phyloP scores from a whole-genome alignment of 2,888 invertebrate genomes.

The Lochmaea crataegi region DNA sequence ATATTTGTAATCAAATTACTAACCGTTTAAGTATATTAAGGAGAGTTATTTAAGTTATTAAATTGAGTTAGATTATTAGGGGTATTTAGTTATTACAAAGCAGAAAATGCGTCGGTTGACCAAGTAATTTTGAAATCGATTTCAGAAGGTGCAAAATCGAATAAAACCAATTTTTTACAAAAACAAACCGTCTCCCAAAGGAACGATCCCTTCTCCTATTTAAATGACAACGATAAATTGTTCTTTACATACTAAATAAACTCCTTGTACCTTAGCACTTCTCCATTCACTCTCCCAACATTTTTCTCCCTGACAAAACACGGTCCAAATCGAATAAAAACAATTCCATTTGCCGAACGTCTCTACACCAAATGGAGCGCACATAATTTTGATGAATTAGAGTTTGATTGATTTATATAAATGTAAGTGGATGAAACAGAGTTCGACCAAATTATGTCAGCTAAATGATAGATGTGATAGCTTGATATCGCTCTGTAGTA shows the following conservation, averaged over 20 bases:
- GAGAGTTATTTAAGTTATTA: no score
- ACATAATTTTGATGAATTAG: conserved; percentile 56
- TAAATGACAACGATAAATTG: conserved; percentile 19
- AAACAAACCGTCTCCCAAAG: background rate
- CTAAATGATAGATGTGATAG: conserved; percentile 55
- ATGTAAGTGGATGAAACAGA: conserved; percentile 54
- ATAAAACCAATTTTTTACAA: background rate
- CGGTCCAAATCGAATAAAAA: conserved; percentile 19
- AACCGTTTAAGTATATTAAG: no score
- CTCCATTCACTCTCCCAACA: conserved; percentile 3
- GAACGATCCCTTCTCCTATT: background rate
- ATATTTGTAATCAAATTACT: no score
- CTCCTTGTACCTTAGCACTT: conserved; percentile 4
- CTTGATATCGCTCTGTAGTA: conserved; percentile 27
- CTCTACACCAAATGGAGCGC: conserved; percentile 32
- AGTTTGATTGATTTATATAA: conserved; percentile 57
- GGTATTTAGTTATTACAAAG: no score
- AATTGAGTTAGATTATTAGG: no score
- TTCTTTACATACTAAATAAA: conserved; percentile 19
- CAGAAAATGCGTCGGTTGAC: background rate
- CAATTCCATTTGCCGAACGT: conserved; percentile 21
- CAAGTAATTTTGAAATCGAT: background rate
- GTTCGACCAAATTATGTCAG: conserved; percentile 51
- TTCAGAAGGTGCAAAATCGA: background rate
- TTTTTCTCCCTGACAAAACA: conserved; percentile 21